Percentiles rank a stretch among this genome's conserved stretches.
Conservation (phyloP, 2,113 vertebrate genomes). For the Dromas ardeola region DNA sequence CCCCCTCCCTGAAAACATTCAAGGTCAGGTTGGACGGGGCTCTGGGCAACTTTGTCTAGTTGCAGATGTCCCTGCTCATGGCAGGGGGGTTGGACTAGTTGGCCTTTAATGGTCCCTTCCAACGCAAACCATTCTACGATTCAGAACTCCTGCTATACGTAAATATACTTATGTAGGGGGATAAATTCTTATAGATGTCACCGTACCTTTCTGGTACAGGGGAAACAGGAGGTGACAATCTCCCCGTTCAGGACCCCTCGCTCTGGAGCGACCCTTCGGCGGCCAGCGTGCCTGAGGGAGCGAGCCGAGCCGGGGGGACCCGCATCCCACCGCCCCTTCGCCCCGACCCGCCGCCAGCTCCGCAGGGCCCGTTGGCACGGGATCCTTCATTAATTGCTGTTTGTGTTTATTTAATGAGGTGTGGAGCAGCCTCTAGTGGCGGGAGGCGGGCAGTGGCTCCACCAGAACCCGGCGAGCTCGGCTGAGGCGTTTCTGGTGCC, state of each 20-base stretch:
- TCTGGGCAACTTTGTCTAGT: not conserved
- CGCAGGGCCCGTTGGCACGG: not conserved
- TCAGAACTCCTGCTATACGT: not conserved
- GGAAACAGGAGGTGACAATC: not conserved
- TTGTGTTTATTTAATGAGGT: conserved; percentile 50
- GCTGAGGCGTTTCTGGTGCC: not conserved
- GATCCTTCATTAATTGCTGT: not conserved
- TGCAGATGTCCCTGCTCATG: not conserved
- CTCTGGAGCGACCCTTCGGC: not conserved
- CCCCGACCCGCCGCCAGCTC: not conserved
- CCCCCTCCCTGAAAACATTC: not conserved
- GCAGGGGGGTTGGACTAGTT: not conserved
- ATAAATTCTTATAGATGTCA: accelerated
- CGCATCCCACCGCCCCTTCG: not conserved
- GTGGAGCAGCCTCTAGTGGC: conserved; percentile 66
- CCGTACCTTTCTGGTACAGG: accelerated
- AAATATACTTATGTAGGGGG: accelerated
- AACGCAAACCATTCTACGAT: not conserved
- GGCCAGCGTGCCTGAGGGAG: too few relatives aligned
- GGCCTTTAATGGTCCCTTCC: not conserved
- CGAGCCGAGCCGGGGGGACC: not conserved
- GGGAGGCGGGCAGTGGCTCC: not conserved
- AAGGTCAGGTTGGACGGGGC: not conserved
- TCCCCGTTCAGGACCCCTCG: accelerated
- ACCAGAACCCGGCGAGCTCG: not conserved